phyloP scores from a whole-genome alignment of 2,113 vertebrate species.

The Callopanchax toddi region DNA sequence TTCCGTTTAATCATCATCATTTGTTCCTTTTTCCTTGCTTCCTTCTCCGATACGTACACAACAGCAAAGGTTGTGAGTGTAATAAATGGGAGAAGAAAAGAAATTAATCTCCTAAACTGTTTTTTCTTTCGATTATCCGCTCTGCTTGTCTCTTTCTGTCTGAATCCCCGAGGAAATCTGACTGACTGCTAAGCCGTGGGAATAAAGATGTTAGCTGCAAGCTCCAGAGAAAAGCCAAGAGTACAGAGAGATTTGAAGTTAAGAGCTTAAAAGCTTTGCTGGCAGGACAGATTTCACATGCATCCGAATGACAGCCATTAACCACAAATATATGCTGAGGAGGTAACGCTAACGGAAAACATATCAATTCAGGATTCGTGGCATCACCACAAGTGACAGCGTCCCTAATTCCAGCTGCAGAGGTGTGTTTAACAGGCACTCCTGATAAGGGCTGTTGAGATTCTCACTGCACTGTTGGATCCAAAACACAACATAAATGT shows the following conservation, averaged over 20 bases:
- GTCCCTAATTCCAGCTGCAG: not conserved
- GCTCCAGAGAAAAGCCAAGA: slow-evolving; percentile 36
- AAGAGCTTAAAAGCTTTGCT: slow-evolving; percentile 50
- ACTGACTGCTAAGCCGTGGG: slow-evolving; percentile 34
- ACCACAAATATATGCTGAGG: slow-evolving; percentile 5
- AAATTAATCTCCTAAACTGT: slow-evolving; percentile 56
- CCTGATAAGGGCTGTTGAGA: not conserved
- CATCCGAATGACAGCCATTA: slow-evolving; percentile 32
- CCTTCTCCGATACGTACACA: not conserved
- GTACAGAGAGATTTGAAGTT: slow-evolving; percentile 54
- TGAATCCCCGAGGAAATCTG: slow-evolving; percentile 58
- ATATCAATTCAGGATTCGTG: slow-evolving; percentile 9
- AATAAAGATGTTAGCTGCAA: slow-evolving; percentile 56
- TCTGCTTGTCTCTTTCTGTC: slow-evolving; percentile 53
- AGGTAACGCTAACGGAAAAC: slow-evolving; percentile 2
- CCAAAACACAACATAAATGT: not conserved
- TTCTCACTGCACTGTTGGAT: not conserved
- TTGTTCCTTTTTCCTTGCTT: slow-evolving; percentile 7
- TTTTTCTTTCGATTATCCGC: slow-evolving; percentile 56
- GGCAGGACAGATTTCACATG: slow-evolving; percentile 38
- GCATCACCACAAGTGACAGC: slow-evolving; percentile 1
- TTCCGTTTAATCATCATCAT: slow-evolving; percentile 24
- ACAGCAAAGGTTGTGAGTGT: slow-evolving; percentile 32
- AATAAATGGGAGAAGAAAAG: slow-evolving; percentile 24
- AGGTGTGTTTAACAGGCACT: not conserved